Evolutionary conservation across 2,888 invertebrate species (phyloP), one percentile per base, ranked within the genome.

Genomic region (Pilophorus perplexus): DNA sequence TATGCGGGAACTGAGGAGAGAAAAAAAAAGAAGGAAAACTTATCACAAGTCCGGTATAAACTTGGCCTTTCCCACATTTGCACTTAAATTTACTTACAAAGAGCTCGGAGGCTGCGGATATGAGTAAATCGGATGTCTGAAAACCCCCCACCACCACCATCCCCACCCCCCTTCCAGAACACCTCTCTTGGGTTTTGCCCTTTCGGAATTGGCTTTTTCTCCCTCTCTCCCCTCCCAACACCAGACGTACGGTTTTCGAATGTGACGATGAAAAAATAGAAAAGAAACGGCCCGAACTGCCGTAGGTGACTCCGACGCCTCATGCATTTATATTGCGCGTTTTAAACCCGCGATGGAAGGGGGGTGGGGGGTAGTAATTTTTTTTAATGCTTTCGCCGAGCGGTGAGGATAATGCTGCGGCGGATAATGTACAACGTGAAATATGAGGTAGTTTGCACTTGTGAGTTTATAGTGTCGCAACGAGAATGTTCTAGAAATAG

Each of bases 11-110:
- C 6, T 23, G 44, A n/a, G 8, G 22, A 23, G 20, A 6, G 25
- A 22, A 46, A 46, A 12, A 12, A 6, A 12, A 4, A 22, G 46
- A 23, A 46, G 25, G 25, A 1, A 14, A 6, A 50, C 48, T 48
- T 48, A 50, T 28, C 52, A n/a, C 14, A 52, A 52, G 52, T 52
- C 52, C 16, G 52, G 52, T n/a, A n/a, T n/a, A 14, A 52, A 52
- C 16, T 28, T 18, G 52, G 52, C 18, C 2, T 16, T 27, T 28
- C 52, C n/a, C n/a, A 25, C 28, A 52, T 52, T 52, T 52, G 52
- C 52, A 52, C 52, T 52, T 52, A 52, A 28, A 52, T 52, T 52
- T 52, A 52, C 28, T 52, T 52, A 52, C 52, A 27, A 18, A 14
- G 12, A 5, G 52, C 3, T 2, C 12, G 52, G 28, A 52, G 52